A percentile compares a stretch with the other conserved stretches of the same genome.
Evolutionary conservation across 2,888 invertebrate genomes (phyloP).

Genomic region (Lysandra coridon): DNA sequence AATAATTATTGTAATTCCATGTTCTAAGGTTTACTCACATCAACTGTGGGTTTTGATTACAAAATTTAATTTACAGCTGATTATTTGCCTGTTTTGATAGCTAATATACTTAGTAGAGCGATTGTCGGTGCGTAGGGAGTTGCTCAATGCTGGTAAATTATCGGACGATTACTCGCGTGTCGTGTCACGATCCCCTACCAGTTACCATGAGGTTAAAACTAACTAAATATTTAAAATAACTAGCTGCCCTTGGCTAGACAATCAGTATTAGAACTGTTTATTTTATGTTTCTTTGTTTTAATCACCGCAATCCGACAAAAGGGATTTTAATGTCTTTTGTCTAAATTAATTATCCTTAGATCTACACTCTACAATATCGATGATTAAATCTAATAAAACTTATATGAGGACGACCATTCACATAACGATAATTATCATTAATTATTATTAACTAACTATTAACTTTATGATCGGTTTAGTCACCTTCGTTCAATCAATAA

Average conservation of each 20-base stretch:
- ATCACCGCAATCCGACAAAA: not conserved
- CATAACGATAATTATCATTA: not conserved
- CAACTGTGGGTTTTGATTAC: too few relatives aligned
- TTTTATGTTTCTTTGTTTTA: not conserved
- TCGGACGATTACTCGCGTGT: constrained; percentile 15
- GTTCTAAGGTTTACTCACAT: too few relatives aligned
- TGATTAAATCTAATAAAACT: not conserved
- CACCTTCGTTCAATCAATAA: not conserved
- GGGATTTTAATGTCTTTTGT: not conserved
- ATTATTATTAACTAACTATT: not conserved
- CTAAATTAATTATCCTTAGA: not conserved
- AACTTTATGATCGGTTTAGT: not conserved
- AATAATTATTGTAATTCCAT: too few relatives aligned
- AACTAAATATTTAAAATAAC: constrained; percentile 22
- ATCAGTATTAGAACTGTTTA: not conserved
- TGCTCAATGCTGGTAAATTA: constrained; percentile 25
- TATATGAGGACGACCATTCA: not conserved
- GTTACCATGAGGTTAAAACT: not conserved
- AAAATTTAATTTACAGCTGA: not conserved
- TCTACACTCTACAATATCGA: not conserved
- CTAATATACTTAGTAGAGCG: not conserved
- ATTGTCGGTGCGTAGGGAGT: not conserved
- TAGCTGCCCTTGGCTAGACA: not conserved
- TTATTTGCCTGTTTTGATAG: not conserved
- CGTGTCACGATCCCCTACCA: not conserved